These are phyloP conservation scores for Mya arenaria DNA, from an alignment of 1,140 invertebrate species.

Conservation along the genomic window DNA sequence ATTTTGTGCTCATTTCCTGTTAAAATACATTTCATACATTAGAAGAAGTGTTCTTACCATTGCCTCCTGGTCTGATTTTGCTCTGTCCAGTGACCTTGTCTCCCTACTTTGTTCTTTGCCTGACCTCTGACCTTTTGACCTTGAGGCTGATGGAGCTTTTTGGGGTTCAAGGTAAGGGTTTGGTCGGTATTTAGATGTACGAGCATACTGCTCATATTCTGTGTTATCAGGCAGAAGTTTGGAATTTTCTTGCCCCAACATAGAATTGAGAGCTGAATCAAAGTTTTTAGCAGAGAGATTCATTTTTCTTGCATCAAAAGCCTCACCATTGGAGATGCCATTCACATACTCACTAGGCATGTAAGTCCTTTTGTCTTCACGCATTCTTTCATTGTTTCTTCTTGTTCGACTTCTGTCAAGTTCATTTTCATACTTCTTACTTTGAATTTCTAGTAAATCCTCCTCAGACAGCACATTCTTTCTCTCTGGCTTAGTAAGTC, in stretches of 20 bases:
- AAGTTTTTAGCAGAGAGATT: slow-evolving; percentile 71
- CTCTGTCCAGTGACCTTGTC: background rate
- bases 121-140: slow-evolving; percentile 3
- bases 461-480: slow-evolving; percentile 45
- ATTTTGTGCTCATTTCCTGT: no score
- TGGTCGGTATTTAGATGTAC: slow-evolving; percentile 57
- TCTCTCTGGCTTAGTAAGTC: slow-evolving; percentile 21
- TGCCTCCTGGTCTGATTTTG: slow-evolving; percentile 12
- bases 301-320: slow-evolving; percentile 76
- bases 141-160: background rate
- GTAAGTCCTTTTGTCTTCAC: slow-evolving; percentile 54
- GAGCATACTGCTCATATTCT: slow-evolving; percentile 70
- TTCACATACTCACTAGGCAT: slow-evolving; percentile 75
- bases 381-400: slow-evolving; percentile 10
- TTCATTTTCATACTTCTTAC: slow-evolving; percentile 42
- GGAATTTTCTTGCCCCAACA: slow-evolving; percentile 65
- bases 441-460: slow-evolving; percentile 43
- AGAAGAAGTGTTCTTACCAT: background rate
- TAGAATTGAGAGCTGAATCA: slow-evolving; percentile 71
- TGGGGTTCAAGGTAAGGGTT: slow-evolving; percentile 32
- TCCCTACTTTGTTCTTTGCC: slow-evolving; percentile 17
- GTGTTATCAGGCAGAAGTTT: slow-evolving; percentile 58
- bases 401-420: slow-evolving; percentile 31
- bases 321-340: slow-evolving; percentile 60
- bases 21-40: no score